Conservation (phyloP, 2,113 vertebrate genomes). For the Aspidoscelis tigris region DNA sequence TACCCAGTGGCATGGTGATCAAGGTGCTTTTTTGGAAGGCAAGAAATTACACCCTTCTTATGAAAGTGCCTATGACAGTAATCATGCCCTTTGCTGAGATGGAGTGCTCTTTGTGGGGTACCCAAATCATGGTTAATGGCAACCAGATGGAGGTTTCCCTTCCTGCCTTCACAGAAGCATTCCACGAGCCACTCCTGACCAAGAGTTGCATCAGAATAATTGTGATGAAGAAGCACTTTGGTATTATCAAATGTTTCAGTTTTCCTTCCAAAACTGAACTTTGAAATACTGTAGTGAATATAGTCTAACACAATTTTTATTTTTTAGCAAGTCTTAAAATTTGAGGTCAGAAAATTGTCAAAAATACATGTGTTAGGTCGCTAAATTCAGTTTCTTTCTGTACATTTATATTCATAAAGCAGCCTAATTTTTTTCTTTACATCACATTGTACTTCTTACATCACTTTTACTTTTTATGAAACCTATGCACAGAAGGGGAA, state of each 20-base stretch:
- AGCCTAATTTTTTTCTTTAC: conserved; percentile 16
- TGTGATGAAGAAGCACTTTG: background rate
- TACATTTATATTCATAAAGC: background rate
- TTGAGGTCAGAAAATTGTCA: fast-evolving
- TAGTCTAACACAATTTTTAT: background rate
- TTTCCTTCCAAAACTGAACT: background rate
- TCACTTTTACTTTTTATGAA: too few species aligned
- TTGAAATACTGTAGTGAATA: background rate
- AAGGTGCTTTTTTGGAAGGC: too few species aligned
- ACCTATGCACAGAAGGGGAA: too few species aligned
- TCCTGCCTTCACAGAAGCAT: too few species aligned
- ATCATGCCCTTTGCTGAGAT: too few species aligned
- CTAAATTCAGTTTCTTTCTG: conserved; percentile 29
- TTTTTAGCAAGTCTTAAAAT: background rate
- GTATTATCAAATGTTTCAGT: background rate
- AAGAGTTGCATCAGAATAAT: background rate
- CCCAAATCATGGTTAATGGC: too few species aligned
- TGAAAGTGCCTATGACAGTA: too few species aligned
- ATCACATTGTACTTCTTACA: background rate
- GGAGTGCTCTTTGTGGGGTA: too few species aligned
- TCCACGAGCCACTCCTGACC: too few species aligned
- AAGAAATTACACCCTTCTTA: too few species aligned
- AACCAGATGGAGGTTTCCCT: too few species aligned
- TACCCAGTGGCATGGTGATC: too few species aligned
- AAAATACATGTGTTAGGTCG: background rate